Base-by-base conservation (phyloP, 1,140 invertebrate species). In the Aphaenogaster floridana region DNA sequence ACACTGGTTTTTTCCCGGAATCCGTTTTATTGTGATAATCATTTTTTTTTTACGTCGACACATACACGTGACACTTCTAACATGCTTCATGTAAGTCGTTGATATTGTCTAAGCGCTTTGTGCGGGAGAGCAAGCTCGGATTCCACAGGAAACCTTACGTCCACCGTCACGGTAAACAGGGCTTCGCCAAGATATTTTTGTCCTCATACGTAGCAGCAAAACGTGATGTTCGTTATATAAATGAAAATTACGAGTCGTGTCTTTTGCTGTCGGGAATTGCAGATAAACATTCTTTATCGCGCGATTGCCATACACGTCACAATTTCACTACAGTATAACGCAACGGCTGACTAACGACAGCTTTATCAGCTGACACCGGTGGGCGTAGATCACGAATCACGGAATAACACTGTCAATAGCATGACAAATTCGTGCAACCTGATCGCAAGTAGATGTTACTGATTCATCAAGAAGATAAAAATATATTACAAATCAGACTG, bases 181-280 rank as follows among this genome's bases (percentile, higher is more conserved):
- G 93, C 92, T 93, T 93, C 92, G 80, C 69, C 71, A 74, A 92
- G 89, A 89, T 91, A 93, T 93, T 93, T 87, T 77, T 90, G 69
- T 66, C n/a, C 78, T 68, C 13, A 13, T 39, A 9, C 34, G 15
- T 72, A 42, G 57, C 57, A 72, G 15, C 11, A 9, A 69, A n/a
- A 34, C 11, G 17, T 4, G 28, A 2, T 8, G n/a, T 28, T 74
- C 54, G 28, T 84, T 84, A 74, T 76, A 63, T 84, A 84, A 84
- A 83, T 74, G 80, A 83, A 61, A 84, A 84, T 84, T 74, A 76
- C 57, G 28, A 84, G 34, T 71, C 21, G 39, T 48, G 61, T 74
- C 17, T 74, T 48, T 21, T 54, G 13, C 61, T 17, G 48, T 61
- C 54, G 17, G 13, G 13, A 11, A 48, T 69, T 28, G 13, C 42